A percentile compares a stretch with the other conserved stretches of the same genome.
These are phyloP conservation scores for Mesorhabditis belari DNA, from an alignment of 2,888 invertebrate species.

Conservation along the genomic window DNA sequence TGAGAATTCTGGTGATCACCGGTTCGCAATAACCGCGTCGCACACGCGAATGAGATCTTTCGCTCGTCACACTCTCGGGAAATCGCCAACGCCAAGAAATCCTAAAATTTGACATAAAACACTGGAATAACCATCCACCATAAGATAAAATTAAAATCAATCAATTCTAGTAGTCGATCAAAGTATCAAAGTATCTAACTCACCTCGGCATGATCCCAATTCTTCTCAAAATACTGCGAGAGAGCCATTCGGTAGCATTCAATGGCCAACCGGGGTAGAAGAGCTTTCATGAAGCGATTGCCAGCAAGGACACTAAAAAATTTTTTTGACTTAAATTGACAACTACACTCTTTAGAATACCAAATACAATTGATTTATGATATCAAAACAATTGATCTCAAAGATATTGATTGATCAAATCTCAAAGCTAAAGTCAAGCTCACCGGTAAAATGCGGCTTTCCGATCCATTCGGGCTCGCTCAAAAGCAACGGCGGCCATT, in stretches of 20 bases:
- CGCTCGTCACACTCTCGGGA: too few relatives aligned
- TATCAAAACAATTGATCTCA: too few relatives aligned
- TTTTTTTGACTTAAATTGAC: slow-evolving; percentile 89
- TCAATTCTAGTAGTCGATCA: too few relatives aligned
- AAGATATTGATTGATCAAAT: too few relatives aligned
- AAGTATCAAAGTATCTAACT: too few relatives aligned
- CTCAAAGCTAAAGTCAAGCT: slow-evolving; percentile 72
- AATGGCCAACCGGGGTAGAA: slow-evolving; percentile 22
- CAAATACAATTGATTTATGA: too few relatives aligned
- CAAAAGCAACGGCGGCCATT: slow-evolving; percentile 71
- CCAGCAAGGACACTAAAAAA: slow-evolving; percentile 93
- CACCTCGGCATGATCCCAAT: slow-evolving; percentile 22
- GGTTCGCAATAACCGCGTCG: background rate
- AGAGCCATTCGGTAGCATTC: slow-evolving; percentile 14
- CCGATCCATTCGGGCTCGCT: slow-evolving; percentile 70
- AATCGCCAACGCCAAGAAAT: too few relatives aligned
- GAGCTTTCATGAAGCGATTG: slow-evolving; percentile 62
- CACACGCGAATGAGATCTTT: background rate
- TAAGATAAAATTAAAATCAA: slow-evolving; percentile 8
- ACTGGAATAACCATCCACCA: too few relatives aligned
- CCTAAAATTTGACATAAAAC: too few relatives aligned
- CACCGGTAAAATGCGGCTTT: slow-evolving; percentile 69
- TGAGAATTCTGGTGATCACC: background rate
- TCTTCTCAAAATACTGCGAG: slow-evolving; percentile 2
- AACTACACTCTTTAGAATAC: too few relatives aligned